These are phyloP conservation scores for Hydrochoerus hydrochaeris DNA, from an alignment of 2,113 vertebrate genomes.

Conservation along the genomic window DNA sequence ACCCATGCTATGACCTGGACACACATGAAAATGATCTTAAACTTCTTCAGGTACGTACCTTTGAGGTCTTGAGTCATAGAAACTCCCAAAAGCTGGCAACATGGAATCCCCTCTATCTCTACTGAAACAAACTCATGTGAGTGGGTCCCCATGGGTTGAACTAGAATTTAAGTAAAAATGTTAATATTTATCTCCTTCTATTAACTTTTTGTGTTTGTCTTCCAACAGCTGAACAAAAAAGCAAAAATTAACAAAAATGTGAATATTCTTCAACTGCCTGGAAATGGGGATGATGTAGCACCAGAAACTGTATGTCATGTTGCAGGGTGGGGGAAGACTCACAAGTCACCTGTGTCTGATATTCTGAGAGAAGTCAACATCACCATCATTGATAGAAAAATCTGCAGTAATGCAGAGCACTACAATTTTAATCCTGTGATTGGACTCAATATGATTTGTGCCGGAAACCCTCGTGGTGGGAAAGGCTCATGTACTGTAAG, in stretches of 20 bases:
- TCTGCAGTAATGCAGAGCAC: constrained; percentile 79
- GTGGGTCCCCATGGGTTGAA: no score
- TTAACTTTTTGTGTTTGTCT: constrained; percentile 33
- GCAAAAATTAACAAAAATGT: constrained; percentile 80
- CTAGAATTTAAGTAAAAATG: constrained; percentile 27
- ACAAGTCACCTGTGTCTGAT: fast-evolving
- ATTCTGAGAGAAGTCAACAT: constrained; percentile 85
- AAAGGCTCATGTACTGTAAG: constrained; percentile 84
- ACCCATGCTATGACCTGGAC: fast-evolving
- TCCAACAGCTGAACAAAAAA: constrained; percentile 78
- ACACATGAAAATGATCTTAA: constrained; percentile 76
- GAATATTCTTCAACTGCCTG: constrained; percentile 69
- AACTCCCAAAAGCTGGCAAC: background rate
- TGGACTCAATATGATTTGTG: constrained; percentile 86
- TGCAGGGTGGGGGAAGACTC: constrained; percentile 82
- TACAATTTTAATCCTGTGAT: constrained; percentile 74
- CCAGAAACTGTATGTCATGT: constrained; percentile 79
- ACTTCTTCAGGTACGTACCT: constrained; percentile 83
- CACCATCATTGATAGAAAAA: constrained; percentile 81
- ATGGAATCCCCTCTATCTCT: no score
- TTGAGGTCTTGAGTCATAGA: background rate
- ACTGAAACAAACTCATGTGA: background rate
- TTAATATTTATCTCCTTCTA: background rate
- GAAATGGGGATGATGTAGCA: constrained; percentile 60
- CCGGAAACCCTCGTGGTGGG: constrained; percentile 62